Evolutionary conservation across 2,888 invertebrate species (phyloP).

Genomic region (Eupelmus urozonus): DNA sequence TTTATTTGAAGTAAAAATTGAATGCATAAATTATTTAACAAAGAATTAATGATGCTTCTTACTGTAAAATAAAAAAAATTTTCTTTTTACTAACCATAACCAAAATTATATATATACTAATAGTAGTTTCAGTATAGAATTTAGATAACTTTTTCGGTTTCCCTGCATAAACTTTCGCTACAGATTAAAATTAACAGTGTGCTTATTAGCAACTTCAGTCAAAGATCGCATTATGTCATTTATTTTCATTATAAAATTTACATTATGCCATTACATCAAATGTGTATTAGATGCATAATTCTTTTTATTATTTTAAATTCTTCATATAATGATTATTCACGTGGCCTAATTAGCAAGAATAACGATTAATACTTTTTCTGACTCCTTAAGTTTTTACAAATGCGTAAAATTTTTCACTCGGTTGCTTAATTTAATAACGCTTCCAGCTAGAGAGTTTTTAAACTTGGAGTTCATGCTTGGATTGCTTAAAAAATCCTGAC

Average conservation of each 20-base stretch:
- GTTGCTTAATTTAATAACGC: slow-evolving; percentile 55
- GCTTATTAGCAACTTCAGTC: no score
- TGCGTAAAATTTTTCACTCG: slow-evolving; percentile 47
- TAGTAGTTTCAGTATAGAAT: not conserved
- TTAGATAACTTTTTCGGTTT: not conserved
- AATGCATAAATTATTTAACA: no score
- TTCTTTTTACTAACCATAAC: no score
- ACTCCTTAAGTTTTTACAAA: not conserved
- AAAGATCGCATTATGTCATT: no score
- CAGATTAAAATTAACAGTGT: not conserved
- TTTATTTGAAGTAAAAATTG: no score
- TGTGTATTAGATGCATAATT: not conserved
- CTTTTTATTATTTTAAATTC: slow-evolving; percentile 31
- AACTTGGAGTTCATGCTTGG: slow-evolving; percentile 9
- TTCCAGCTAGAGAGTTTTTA: slow-evolving; percentile 10
- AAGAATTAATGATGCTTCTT: no score
- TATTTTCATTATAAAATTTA: no score
- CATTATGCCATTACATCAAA: slow-evolving; percentile 18
- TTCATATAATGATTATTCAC: slow-evolving; percentile 19
- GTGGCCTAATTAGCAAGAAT: slow-evolving; percentile 38
- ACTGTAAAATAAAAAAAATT: no score
- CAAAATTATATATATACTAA: slow-evolving; percentile 26
- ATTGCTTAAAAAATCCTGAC: no score
- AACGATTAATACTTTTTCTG: slow-evolving; percentile 36
- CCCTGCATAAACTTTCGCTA: not conserved